Evolutionary conservation across 2,888 invertebrate genomes (phyloP), one percentile per base, ranked within the genome.

Genomic region (Cheiracanthium punctorium): DNA sequence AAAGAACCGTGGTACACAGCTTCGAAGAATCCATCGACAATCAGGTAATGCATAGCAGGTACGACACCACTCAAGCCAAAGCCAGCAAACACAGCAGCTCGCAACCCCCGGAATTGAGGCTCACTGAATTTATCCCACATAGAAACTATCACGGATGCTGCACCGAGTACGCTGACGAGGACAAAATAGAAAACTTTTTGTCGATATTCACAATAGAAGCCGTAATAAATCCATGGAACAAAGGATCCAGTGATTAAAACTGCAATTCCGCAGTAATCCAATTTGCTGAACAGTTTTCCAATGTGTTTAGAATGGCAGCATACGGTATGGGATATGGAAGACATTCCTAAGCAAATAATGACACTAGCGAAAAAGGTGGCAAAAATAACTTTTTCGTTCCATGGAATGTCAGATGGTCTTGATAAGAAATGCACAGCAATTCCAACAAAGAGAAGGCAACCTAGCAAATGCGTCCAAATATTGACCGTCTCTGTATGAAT

Each of bases 401-500:
- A 93, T 91, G 96, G 95, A 90, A 99, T 95, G 92, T 95, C 94
- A 5, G 95, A 94, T n/a, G 98, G 97, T 88, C 97, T 95, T 82
- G 96, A 94, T 88, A 98, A 92, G 92, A 98, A 98, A 92, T 97
- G 98, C 76, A 95, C 93, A 37, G 95, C 94, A 88, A 95, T 94
- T 73, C 93, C 93, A 69, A 93, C 90, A 90, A 93, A 93, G 17
- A 93, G 92, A 92, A 88, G 79, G 93, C 91, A 90, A 88, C 92
- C 96, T 81, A 98, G 93, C 88, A 98, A 93, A 93, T 98, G 98
- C 33, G 98, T 98, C 99, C 99, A 99, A 90, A 99, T 99, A 91
- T 99, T 99, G 71, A 98, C 99, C 14, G 99, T 99, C 93, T 99
- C 99, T 0, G 99, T 99, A 93, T 99, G 99, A 90, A 99, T 95